Evolutionary conservation across 1,140 invertebrate genomes (phyloP).

Genomic region (Drosophila pandora): DNA sequence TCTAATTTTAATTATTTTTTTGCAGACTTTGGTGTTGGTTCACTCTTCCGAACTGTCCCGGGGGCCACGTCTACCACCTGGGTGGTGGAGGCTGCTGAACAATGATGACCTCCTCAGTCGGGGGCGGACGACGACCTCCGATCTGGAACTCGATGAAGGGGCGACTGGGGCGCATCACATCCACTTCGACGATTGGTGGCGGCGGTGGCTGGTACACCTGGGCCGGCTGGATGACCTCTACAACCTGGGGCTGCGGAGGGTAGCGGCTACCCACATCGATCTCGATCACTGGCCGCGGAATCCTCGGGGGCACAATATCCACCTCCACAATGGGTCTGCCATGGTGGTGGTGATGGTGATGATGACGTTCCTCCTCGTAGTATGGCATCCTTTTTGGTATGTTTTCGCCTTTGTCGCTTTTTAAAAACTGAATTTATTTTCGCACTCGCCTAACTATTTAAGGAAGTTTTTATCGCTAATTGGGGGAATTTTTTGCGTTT

Average conservation of each 20-base stretch:
- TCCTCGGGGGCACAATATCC: constrained; percentile 63
- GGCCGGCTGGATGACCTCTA: constrained; percentile 62
- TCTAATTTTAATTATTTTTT: constrained; percentile 1
- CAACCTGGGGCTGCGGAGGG: constrained; percentile 41
- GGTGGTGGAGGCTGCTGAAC: constrained; percentile 61
- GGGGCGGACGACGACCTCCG: constrained; percentile 60
- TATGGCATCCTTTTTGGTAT: constrained; percentile 46
- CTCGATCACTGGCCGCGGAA: constrained; percentile 65
- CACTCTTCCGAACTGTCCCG: background rate
- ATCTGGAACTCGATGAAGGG: constrained; percentile 71
- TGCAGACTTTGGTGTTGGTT: constrained; percentile 8
- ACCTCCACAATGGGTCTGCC: constrained; percentile 71
- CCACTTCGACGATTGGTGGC: constrained; percentile 64
- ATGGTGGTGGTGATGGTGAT: constrained; percentile 61
- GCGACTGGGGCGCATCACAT: constrained; percentile 61
- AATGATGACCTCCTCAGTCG: constrained; percentile 64
- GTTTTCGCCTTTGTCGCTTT: constrained; percentile 28
- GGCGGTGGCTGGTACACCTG: constrained; percentile 67
- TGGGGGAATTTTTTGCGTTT: constrained; percentile 52
- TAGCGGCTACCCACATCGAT: constrained; percentile 61
- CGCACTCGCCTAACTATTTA: constrained; percentile 62
- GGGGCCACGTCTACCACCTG: constrained; percentile 47
- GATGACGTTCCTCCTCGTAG: constrained; percentile 70
- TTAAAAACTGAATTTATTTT: constrained; percentile 45
- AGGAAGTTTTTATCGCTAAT: constrained; percentile 35